Evolutionary conservation across 92 coral and sea anemone species (phyloP).

Genomic region (Phymanthus crucifer): DNA sequence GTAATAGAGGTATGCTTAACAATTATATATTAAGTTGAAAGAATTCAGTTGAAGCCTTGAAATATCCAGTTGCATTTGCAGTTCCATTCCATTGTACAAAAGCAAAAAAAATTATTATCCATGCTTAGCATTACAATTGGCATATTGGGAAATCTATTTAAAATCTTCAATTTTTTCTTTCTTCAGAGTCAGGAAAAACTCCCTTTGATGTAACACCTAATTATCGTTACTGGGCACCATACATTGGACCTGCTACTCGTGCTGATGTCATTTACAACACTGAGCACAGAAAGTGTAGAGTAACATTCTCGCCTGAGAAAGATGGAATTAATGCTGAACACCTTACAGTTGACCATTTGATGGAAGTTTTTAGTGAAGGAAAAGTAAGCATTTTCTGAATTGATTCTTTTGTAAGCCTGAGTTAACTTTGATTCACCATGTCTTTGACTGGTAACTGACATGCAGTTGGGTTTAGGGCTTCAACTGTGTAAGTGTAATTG

Average conservation of each 20-base stretch:
- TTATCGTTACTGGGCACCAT: constrained; percentile 12
- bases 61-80: too few species aligned
- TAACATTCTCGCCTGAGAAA: background rate
- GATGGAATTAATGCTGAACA: constrained; percentile 4
- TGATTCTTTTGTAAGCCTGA: background rate
- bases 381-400: background rate
- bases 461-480: background rate
- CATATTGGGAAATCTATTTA: background rate
- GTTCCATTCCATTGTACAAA: background rate
- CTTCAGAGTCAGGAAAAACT: background rate
- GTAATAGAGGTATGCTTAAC: background rate
- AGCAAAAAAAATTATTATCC: background rate
- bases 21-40: too few species aligned
- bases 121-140: background rate
- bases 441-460: background rate
- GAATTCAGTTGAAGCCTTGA: too few species aligned
- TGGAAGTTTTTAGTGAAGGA: constrained; percentile 12
- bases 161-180: too few species aligned
- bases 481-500: background rate
- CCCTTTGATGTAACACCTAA: constrained; percentile 1
- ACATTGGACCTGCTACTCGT: background rate
- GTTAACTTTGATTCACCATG: background rate
- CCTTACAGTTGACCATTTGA: constrained; percentile 1
- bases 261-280: constrained; percentile 3
- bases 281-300: constrained; percentile 14